Percentiles rank a stretch among this genome's conserved stretches.
Evolutionary conservation across 2,888 invertebrate genomes (phyloP).

Genomic region (Sympetrum striolatum): DNA sequence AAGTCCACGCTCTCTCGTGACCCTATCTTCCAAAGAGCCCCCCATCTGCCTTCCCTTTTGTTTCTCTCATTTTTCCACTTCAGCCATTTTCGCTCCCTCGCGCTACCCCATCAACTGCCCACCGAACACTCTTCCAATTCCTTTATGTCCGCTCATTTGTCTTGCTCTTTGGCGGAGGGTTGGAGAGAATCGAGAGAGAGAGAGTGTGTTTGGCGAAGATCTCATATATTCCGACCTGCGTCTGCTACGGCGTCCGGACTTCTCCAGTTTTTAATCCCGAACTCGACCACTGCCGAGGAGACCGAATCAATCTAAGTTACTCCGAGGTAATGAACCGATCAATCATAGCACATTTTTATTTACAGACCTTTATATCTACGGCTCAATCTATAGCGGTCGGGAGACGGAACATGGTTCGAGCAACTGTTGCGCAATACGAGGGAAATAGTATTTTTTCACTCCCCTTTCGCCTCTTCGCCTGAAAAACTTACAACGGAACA

Average conservation of each 20-base stretch:
- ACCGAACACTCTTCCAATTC: background rate
- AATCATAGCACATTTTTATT: slow-evolving; percentile 9
- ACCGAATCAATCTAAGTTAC: slow-evolving; percentile 27
- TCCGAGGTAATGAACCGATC: background rate
- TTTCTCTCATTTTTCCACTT: too few relatives aligned
- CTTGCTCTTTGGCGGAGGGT: background rate
- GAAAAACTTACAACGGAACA: background rate
- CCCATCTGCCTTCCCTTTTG: too few relatives aligned
- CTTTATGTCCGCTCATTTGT: background rate
- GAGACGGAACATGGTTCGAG: background rate
- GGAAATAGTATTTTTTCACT: background rate
- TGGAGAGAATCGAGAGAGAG: background rate
- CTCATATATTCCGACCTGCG: background rate
- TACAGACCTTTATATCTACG: background rate
- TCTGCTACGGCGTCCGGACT: background rate
- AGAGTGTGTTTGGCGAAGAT: background rate
- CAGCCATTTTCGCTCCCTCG: too few relatives aligned
- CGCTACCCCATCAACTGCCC: background rate
- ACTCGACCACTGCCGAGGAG: background rate
- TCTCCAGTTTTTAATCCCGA: background rate
- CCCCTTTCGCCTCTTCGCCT: too few relatives aligned
- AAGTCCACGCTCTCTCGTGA: background rate
- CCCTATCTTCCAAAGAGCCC: slow-evolving; percentile 1
- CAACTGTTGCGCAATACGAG: background rate
- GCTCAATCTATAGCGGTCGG: background rate